Conservation (phyloP, 2,888 invertebrate species). For the Venusia cambrica region DNA sequence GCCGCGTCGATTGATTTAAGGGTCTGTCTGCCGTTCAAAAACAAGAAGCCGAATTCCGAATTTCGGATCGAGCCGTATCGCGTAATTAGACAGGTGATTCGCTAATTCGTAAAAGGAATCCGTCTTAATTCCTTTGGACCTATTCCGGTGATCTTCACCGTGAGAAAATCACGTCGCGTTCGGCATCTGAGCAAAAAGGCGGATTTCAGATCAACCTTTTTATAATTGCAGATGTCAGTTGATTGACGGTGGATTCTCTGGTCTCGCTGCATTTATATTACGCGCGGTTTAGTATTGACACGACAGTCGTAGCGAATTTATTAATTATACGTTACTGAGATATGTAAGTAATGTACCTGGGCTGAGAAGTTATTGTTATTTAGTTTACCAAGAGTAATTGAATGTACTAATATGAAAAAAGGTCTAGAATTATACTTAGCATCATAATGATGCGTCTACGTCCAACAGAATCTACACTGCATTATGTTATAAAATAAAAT, state of each 20-base stretch:
- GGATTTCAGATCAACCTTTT: constrained; percentile 51
- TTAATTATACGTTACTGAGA: constrained; percentile 21
- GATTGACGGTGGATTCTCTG: constrained; percentile 48
- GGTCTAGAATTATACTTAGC: too few relatives aligned
- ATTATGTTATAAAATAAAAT: too few relatives aligned
- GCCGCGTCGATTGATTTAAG: constrained; percentile 31
- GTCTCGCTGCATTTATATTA: constrained; percentile 34
- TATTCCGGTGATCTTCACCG: constrained; percentile 51
- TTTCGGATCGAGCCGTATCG: constrained; percentile 42
- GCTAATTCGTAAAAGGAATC: constrained; percentile 74
- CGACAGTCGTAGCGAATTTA: constrained; percentile 24
- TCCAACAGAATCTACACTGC: too few relatives aligned
- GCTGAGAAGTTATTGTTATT: too few relatives aligned
- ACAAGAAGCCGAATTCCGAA: constrained; percentile 42
- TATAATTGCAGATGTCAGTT: constrained; percentile 43
- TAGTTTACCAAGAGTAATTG: too few relatives aligned
- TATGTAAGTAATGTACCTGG: too few relatives aligned
- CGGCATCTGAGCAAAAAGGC: constrained; percentile 71
- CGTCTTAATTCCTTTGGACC: constrained; percentile 55
- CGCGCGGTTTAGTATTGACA: constrained; percentile 25
- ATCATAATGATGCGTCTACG: too few relatives aligned
- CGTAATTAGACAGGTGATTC: constrained; percentile 79
- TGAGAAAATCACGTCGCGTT: constrained; percentile 78
- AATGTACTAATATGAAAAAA: too few relatives aligned
- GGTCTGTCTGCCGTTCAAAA: constrained; percentile 25